phyloP scores from a whole-genome alignment of 1,140 invertebrate species.

The Scaptomyza montana region DNA sequence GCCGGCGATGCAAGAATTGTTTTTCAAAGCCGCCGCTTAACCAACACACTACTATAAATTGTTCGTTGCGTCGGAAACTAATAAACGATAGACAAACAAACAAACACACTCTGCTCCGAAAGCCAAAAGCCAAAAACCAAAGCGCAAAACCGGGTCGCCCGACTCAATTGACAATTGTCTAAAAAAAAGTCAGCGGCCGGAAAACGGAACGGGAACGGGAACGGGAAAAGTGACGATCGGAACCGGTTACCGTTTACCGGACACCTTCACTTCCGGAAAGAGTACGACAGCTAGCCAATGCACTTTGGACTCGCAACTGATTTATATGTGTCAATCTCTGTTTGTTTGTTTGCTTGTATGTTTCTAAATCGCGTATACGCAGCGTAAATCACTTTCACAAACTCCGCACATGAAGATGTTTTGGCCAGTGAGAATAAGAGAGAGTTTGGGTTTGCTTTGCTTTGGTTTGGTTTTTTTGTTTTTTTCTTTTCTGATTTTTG shows the following conservation, averaged over 20 bases:
- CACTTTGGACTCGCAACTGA: constrained; percentile 61
- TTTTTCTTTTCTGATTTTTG: too few species aligned
- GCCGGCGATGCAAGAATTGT: constrained; percentile 48
- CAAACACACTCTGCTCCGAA: not conserved
- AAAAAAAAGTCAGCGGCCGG: constrained; percentile 54
- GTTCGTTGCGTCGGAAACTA: constrained; percentile 72
- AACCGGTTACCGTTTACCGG: constrained; percentile 84
- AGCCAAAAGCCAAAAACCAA: not conserved
- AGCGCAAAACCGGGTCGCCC: constrained; percentile 1
- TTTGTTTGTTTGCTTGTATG: not conserved
- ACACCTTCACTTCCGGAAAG: constrained; percentile 83
- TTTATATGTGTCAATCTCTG: constrained; percentile 17
- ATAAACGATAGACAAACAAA: constrained; percentile 61
- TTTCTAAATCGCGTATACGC: constrained; percentile 54
- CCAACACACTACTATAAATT: constrained; percentile 34
- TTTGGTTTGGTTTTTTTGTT: too few species aligned
- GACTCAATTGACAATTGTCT: constrained; percentile 51
- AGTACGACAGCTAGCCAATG: constrained; percentile 74
- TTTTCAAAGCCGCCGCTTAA: not conserved
- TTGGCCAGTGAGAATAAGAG: too few species aligned
- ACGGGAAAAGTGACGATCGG: constrained; percentile 84
- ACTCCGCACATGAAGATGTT: not conserved
- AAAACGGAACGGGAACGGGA: constrained; percentile 84
- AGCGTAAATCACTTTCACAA: constrained; percentile 46
- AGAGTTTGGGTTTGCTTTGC: too few species aligned